A percentile compares a stretch with the other conserved stretches of the same genome.
phyloP scores from a whole-genome alignment of 2,888 invertebrate species.

The Eurytoma adleriae region DNA sequence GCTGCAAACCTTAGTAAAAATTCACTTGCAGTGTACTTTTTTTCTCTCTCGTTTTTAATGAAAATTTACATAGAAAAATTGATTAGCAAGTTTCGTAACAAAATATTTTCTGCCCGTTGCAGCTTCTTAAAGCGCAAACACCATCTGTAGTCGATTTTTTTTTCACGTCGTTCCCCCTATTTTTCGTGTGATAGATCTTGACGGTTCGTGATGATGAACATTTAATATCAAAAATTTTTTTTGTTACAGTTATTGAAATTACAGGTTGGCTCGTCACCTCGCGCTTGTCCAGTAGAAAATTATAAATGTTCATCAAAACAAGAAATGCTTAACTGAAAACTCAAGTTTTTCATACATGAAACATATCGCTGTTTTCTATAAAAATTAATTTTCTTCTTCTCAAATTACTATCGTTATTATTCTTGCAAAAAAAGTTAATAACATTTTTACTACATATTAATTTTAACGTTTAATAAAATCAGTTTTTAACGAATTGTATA shows the following conservation, averaged over 20 bases:
- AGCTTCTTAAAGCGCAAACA: constrained; percentile 44
- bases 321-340: constrained; percentile 35
- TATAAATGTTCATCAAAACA: constrained; percentile 50
- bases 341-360: constrained; percentile 23
- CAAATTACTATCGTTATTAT: not conserved
- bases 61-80: constrained; percentile 45
- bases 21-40: constrained; percentile 39
- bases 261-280: constrained; percentile 48
- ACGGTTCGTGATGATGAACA: constrained; percentile 44
- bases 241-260: constrained; percentile 50
- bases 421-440: not conserved
- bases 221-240: constrained; percentile 53
- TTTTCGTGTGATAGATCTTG: constrained; percentile 29
- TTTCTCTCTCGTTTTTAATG: constrained; percentile 3
- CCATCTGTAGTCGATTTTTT: constrained; percentile 29
- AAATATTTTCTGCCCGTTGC: constrained; percentile 38
- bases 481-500: not conserved
- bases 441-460: not conserved
- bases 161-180: constrained; percentile 11
- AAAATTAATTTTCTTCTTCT: not conserved
- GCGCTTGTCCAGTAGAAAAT: constrained; percentile 49
- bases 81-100: constrained; percentile 44
- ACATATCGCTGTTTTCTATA: not conserved
- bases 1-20: constrained; percentile 43
- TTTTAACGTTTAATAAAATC: not conserved